Evolutionary conservation across 2,888 invertebrate species (phyloP), one percentile per base, ranked within the genome.

Genomic region (Sipha maydis): DNA sequence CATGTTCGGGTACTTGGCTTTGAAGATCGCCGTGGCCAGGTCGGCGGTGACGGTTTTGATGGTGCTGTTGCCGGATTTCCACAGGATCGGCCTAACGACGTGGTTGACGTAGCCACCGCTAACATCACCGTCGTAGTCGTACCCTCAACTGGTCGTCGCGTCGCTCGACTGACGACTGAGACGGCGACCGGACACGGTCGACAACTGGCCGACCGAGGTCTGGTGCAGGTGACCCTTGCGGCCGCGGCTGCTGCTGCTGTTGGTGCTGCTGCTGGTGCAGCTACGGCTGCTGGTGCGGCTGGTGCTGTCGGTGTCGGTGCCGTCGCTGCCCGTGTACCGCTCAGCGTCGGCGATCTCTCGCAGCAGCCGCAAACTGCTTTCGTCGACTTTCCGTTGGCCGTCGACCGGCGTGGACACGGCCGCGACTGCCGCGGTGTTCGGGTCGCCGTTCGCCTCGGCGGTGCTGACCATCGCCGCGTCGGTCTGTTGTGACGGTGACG

Each of bases 1-100:
- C 89, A 91, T 85, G 69, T 78, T 89, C 28, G 91, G 91, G 28
- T 91, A 85, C 38, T 85, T 69, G 31, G 78, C 61, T 9, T 61
- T 21, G 61, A 25, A 21, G 61, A 61, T 48, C 19, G 77, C 21
- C 5, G 48, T n/a, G 19, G 85, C 9, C 31, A 54, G 67, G 28
- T 28, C n/a, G 28, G 19, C 28, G 48, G 28, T 48, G 54, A 17
- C 41, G 82, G 61, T 21, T 28, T 19, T 11, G 82, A 7, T 34
- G 83, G 48, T 25, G 25, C 48, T 25, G 25, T 67, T 14, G 34
- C 31, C n/a, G 48, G 34, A n/a, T n/a, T 25, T 34, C 34, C 21
- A 1, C 9, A 28, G n/a, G 19, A 34, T 9, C 56, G 31, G 56
- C 38, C 38, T 41, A 28, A 21, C 41, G 11, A 14, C 71, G n/a